Conservation (phyloP, 35 echinoderm and acorn worm species). For the Eucidaris tribuloides region DNA sequence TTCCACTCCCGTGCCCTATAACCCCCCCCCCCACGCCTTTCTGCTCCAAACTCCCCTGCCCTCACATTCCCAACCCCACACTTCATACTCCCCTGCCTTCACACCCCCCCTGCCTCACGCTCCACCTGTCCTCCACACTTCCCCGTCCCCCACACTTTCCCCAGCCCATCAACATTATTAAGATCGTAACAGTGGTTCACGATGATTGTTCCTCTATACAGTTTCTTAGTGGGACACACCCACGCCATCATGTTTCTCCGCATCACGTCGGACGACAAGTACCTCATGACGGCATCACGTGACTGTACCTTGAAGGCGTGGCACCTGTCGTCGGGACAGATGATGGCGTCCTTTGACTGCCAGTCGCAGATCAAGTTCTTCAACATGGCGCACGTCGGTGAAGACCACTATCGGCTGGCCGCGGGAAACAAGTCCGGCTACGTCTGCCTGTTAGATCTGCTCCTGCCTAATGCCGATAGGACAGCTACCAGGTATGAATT, state of each 20-base stretch:
- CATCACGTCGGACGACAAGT: conserved; percentile 58
- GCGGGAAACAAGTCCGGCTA: conserved; percentile 68
- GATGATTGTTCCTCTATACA: too few relatives aligned
- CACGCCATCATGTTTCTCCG: conserved; percentile 71
- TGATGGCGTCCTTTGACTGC: conserved; percentile 76
- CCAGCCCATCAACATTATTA: too few relatives aligned
- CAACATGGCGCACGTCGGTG: conserved; percentile 20
- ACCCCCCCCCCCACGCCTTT: too few relatives aligned
- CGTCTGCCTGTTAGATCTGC: conserved; percentile 51
- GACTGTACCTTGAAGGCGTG: conserved; percentile 83
- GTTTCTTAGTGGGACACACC: conserved; percentile 61
- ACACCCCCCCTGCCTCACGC: too few relatives aligned
- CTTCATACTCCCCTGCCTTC: too few relatives aligned
- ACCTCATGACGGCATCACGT: conserved; percentile 64
- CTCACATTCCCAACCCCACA: too few relatives aligned
- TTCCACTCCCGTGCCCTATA: too few relatives aligned
- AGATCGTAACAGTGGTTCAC: too few relatives aligned
- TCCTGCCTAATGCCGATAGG: conserved; percentile 27
- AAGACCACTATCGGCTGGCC: conserved; percentile 41
- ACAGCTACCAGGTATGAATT: conserved; percentile 10
- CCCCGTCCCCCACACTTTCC: too few relatives aligned
- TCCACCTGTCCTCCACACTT: too few relatives aligned
- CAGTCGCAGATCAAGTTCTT: conserved; percentile 74
- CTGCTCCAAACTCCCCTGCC: too few relatives aligned
- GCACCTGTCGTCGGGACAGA: conserved; percentile 39